These are phyloP conservation scores for Pemphigus obesinymphae DNA, from an alignment of 1,140 invertebrate species.

Conservation along the genomic window DNA sequence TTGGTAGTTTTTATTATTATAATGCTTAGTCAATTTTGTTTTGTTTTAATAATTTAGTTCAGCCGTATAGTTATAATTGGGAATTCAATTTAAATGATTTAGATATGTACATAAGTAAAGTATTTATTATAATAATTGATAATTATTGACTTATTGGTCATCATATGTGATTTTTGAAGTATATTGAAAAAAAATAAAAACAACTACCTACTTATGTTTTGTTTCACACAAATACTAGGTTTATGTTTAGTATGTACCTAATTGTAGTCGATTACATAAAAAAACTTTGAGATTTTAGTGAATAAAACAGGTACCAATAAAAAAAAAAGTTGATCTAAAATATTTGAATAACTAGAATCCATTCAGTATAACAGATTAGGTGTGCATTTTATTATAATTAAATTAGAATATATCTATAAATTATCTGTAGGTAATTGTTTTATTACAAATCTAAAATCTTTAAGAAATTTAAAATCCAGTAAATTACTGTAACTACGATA, in stretches of 20 bases:
- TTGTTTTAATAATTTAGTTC: too few species aligned
- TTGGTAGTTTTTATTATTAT: too few species aligned
- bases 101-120: too few species aligned
- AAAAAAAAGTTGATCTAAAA: constrained; percentile 4
- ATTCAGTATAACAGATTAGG: background rate
- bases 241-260: background rate
- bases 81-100: too few species aligned
- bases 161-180: too few species aligned
- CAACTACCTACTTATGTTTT: background rate
- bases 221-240: background rate
- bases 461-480: background rate
- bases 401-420: too few species aligned
- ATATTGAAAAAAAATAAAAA: too few species aligned
- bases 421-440: background rate
- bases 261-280: background rate
- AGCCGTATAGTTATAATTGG: too few species aligned
- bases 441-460: background rate
- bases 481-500: too few species aligned
- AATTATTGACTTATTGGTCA: too few species aligned
- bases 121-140: too few species aligned
- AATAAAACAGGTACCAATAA: background rate
- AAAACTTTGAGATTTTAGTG: background rate
- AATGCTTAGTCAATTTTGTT: too few species aligned
- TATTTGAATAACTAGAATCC: background rate
- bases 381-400: background rate